A percentile compares a stretch with the other conserved stretches of the same genome.
phyloP scores from a whole-genome alignment of 2,113 vertebrate species.

The Mellivora capensis region DNA sequence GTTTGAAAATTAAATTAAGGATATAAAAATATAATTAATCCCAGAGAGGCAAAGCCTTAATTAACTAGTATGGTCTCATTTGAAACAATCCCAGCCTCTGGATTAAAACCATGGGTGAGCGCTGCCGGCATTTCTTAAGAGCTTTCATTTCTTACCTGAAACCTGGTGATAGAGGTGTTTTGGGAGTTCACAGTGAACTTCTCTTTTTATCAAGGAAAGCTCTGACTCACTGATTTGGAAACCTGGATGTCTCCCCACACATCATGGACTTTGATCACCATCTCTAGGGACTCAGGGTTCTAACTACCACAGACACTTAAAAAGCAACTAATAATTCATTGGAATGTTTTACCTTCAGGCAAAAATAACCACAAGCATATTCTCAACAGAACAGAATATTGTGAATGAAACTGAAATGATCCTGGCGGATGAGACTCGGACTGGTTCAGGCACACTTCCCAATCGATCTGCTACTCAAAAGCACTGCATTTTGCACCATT shows the following conservation, averaged over 20 bases:
- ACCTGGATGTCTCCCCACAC: accelerated
- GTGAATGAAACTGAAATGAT: neutral
- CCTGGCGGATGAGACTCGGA: neutral
- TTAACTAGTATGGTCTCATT: neutral
- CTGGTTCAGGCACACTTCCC: neutral
- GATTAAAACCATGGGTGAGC: neutral
- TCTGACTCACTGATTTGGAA: neutral
- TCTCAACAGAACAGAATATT: neutral
- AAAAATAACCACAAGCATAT: neutral
- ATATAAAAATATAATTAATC: neutral
- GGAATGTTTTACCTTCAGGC: slow-evolving; percentile 18
- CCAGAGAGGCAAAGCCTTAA: neutral
- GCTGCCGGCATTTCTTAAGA: neutral
- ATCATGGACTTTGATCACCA: neutral
- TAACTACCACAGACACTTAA: neutral
- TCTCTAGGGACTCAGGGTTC: neutral
- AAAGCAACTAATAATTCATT: neutral
- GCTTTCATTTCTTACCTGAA: neutral
- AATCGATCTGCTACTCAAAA: neutral
- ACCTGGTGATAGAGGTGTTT: neutral
- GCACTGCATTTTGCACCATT: accelerated
- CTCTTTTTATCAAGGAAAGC: neutral
- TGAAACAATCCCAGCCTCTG: neutral
- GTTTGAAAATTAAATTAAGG: neutral
- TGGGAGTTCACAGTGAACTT: neutral